phyloP scores from a whole-genome alignment of 1,140 invertebrate genomes.

The Leptopilina boulardi region DNA sequence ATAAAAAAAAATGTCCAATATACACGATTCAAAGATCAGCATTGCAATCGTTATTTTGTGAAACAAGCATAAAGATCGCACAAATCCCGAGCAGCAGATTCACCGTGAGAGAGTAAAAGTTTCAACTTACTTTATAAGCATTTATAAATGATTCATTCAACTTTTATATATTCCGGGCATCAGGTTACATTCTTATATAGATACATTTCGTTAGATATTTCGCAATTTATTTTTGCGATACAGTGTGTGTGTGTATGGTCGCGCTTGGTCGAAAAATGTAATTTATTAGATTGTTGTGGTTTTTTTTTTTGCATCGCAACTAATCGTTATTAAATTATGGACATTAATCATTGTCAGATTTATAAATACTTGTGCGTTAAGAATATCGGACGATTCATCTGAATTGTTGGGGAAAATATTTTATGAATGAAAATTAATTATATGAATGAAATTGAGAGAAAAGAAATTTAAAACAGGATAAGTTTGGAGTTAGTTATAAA shows the following conservation, averaged over 20 bases:
- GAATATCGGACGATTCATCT: neutral
- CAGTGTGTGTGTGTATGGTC: no score
- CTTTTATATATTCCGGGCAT: conserved; percentile 1
- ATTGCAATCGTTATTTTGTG: conserved; percentile 20
- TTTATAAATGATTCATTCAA: conserved; percentile 22
- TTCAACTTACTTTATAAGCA: neutral
- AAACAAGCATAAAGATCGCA: conserved; percentile 11
- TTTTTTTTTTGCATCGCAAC: neutral
- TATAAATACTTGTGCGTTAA: neutral
- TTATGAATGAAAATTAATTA: neutral
- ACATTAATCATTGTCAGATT: conserved; percentile 10
- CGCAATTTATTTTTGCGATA: conserved; percentile 7
- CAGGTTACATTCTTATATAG: no score
- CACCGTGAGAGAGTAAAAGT: conserved; percentile 33
- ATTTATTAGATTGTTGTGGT: neutral
- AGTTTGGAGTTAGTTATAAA: no score
- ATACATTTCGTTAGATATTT: conserved; percentile 32
- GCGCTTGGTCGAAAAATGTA: neutral
- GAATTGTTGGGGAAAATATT: neutral
- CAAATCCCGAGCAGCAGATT: conserved; percentile 32
- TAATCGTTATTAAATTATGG: conserved; percentile 17
- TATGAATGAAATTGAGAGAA: neutral
- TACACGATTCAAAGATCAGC: conserved; percentile 15
- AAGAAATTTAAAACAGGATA: no score
- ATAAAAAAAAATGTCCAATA: neutral